Base-by-base conservation (phyloP, 2,888 invertebrate species). In the Graphium colonna region DNA sequence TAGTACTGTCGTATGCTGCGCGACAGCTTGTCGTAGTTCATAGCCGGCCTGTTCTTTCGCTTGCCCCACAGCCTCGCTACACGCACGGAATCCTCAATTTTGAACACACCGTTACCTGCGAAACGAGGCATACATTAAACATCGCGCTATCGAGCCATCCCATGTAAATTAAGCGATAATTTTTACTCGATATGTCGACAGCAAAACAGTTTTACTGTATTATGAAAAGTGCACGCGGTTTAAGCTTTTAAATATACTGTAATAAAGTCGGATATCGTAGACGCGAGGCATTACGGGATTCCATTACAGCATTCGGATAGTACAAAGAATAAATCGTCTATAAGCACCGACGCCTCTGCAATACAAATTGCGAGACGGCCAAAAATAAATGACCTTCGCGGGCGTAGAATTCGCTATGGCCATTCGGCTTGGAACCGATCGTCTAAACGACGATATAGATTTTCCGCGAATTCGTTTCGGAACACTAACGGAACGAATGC, bases 21-120 rank as follows among this genome's bases (percentile, higher is more conserved):
- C 61, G 98, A 98, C 45, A 99, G 90, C 82, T 99, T 99, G 91
- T 99, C 99, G 90, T 99, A 99, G 91, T 99, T 99, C 99, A 99
- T 99, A 21, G 98, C 98, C 0, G 98, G 98, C 8, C 99, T 92
- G 90, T 99, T 99, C 88, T 99, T 99, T 62, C 99, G 92, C 71
- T 96, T 95, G 58, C 99, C 99, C 99, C 99, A 99, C 51, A 98
- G 92, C 65, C 96, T 92, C n/a, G 99, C 99, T 49, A 99, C 98
- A 64, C 96, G 93, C 21, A 98, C 97, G 9, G 98, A 98, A 87
- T 99, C 98, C 83, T 99, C 99, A 78, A 99, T 99, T 91, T 99
- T 99, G 92, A 99, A 99, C 40, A 99, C 95, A 55, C 98, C 98
- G 82, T 95, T 96, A 80, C 83, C 90, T 90, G 85, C 53, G 67